Evolutionary conservation across 64 coral and sea anemone genomes (phyloP), one percentile per base, ranked within the genome.

Genomic region (Stylophora pistillata): DNA sequence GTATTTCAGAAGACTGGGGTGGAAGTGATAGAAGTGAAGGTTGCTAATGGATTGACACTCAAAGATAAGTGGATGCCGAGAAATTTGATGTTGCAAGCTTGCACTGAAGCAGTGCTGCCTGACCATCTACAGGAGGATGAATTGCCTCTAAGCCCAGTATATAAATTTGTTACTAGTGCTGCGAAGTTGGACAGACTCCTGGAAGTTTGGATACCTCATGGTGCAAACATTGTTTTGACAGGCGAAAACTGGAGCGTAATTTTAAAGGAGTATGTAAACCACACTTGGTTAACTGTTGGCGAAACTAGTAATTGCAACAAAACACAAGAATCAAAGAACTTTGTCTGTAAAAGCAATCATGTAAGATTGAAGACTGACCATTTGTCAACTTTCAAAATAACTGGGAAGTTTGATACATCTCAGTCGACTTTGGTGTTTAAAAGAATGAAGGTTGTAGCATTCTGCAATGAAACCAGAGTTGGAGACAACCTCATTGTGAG

Each of bases 381-480:
- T 54, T 52, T 89, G 1, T 78, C 78, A 18, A 89, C 76, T 14
- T 89, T 79, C 59, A 75, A 23, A 73, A 64, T 89, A 26, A 77
- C 81, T 72, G 88, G 86, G 5, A 89, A 60, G 56, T 57, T 81
- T 21, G 28, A 15, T 20, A 25, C 72, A 12, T 59, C 28, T 30
- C 37, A 6, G 37, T 71, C 54, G 14, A 10, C 33, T 55, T 59
- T 59, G 10, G 88, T 64, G 5, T 33, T 79, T 16, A 89, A 89
- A 37, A 71, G 88, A 23, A 89, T 89, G 77, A 77, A 89, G 88
- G 28, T 89, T 33, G 77, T 64, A 32, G 26, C 78, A 31, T 89
- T 89, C 30, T 69, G 75, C 34, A 81, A 15, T 13, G 55, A 71
- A 29, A 78, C 77, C 17, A 89, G 53, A 63, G 47, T 89, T 52